Conservation (phyloP, 1,140 invertebrate species). For the Streblospio benedicti region DNA sequence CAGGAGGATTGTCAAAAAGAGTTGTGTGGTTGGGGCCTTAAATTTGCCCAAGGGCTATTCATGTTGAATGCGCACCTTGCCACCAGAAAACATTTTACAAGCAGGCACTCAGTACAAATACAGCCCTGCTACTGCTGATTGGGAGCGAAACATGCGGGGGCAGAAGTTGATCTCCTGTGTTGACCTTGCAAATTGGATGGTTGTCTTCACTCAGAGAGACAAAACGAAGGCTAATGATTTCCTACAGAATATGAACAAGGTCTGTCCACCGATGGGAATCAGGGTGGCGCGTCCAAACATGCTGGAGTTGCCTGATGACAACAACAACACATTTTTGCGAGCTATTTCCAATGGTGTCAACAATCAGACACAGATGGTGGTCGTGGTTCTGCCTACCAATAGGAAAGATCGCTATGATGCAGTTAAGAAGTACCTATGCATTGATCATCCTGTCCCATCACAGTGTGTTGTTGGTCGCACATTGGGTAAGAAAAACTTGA, state of each 20-base stretch:
- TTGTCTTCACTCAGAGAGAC: conserved; percentile 60
- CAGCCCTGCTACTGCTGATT: conserved; percentile 55
- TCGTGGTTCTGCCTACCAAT: conserved; percentile 38
- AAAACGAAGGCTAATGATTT: conserved; percentile 55
- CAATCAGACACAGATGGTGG: conserved; percentile 30
- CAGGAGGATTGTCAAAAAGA: no score
- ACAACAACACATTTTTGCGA: conserved; percentile 30
- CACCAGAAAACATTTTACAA: conserved; percentile 54
- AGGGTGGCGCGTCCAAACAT: conserved; percentile 50
- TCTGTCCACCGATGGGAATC: conserved; percentile 60
- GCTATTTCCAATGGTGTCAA: conserved; percentile 25
- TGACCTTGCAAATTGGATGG: conserved; percentile 57
- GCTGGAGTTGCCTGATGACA: conserved; percentile 27
- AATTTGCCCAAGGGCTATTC: conserved; percentile 47
- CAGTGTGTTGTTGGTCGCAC: conserved; percentile 65
- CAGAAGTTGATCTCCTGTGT: conserved; percentile 46
- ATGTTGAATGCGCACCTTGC: conserved; percentile 55
- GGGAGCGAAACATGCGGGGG: conserved; percentile 53
- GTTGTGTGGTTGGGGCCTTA: conserved; percentile 70
- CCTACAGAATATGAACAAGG: conserved; percentile 53
- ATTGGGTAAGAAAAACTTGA: conserved; percentile 47
- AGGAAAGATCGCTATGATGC: conserved; percentile 73
- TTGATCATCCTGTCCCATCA: conserved; percentile 58
- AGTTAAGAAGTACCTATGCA: conserved; percentile 79
- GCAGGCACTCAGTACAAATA: not conserved